Base-by-base conservation (phyloP, 2,888 invertebrate species). In the Aspidapion aeneum region DNA sequence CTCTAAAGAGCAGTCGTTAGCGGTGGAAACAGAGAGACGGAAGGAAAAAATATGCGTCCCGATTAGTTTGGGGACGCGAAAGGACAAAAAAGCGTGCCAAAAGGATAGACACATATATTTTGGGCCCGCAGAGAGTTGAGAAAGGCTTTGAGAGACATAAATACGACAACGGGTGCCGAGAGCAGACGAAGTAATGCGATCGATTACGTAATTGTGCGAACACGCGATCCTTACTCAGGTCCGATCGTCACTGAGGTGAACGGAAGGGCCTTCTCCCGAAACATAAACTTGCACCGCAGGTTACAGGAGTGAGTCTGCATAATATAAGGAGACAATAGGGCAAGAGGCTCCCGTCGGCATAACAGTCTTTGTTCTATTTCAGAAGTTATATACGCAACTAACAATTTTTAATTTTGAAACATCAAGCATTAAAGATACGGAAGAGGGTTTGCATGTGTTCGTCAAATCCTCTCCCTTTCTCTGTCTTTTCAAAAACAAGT, bases 211-310 rank as follows among this genome's bases (percentile, higher is more conserved):
- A 69, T 70, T 69, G 63, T 73, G 75, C 76, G 78, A 75, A 74
- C 77, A 74, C 75, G 75, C 75, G 77, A 73, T 75, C 77, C 66
- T 72, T 68, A 73, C 78, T 75, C 75, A 71, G 73, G 78, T 77
- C 73, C 74, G 75, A 75, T 74, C 74, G 74, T 75, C 75, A 79
- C 79, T 78, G 77, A 77, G 74, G 73, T 74, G 72, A 75, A 72
- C 73, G 74, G 72, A 73, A 73, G 68, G 72, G 70, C 70, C 69
- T 70, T 71, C 71, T 71, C 71, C 70, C 68, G 68, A 70, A 72
- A 71, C 73, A 71, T 70, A 73, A n/a, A 73, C 71, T 73, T 74
- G 71, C 73, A 74, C 71, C 75, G 70, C 76, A 76, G 75, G 75
- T 77, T 77, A 74, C 74, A 71, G 75, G 75, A 74, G 74, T 74